Evolutionary conservation across 35 echinoderm and acorn worm genomes (phyloP).

Genomic region (Ophiothrix spiculata): DNA sequence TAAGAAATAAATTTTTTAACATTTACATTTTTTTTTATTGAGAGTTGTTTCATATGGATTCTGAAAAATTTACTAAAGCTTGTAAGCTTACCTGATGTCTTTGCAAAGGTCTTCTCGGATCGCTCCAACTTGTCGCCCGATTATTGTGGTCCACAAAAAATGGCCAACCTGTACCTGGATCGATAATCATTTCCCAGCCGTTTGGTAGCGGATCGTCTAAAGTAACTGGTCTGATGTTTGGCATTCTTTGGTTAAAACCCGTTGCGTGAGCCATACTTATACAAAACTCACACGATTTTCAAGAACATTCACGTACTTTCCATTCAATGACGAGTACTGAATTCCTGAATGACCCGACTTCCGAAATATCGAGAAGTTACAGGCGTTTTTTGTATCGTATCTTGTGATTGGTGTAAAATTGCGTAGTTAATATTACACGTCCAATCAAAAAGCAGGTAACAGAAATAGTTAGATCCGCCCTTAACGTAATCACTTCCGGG

Average conservation of each 20-base stretch:
- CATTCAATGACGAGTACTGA: not conserved
- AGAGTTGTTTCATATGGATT: too few species aligned
- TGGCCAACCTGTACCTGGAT: slow-evolving; percentile 51
- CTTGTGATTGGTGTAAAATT: not conserved
- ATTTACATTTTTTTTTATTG: too few species aligned
- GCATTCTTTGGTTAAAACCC: slow-evolving; percentile 20
- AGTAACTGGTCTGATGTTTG: slow-evolving; percentile 40
- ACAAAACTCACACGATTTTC: not conserved
- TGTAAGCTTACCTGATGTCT: too few species aligned
- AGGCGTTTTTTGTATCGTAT: not conserved
- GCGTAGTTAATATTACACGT: not conserved
- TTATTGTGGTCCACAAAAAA: slow-evolving; percentile 70
- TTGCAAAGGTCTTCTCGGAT: slow-evolving; percentile 30
- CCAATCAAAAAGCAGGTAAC: not conserved
- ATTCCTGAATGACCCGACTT: not conserved
- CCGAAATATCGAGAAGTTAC: slow-evolving; percentile 3
- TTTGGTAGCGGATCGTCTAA: slow-evolving; percentile 56
- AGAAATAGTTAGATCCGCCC: not conserved
- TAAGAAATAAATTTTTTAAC: too few species aligned
- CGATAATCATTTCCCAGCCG: slow-evolving; percentile 83
- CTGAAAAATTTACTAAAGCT: too few species aligned
- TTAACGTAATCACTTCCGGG: not conserved
- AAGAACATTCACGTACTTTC: too few species aligned
- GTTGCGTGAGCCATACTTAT: slow-evolving; percentile 24
- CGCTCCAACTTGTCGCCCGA: slow-evolving; percentile 57